Evolutionary conservation across 2,797 vertebrate species (phyloP), one percentile per base, ranked within the genome.

Genomic region (Masticophis lateralis): DNA sequence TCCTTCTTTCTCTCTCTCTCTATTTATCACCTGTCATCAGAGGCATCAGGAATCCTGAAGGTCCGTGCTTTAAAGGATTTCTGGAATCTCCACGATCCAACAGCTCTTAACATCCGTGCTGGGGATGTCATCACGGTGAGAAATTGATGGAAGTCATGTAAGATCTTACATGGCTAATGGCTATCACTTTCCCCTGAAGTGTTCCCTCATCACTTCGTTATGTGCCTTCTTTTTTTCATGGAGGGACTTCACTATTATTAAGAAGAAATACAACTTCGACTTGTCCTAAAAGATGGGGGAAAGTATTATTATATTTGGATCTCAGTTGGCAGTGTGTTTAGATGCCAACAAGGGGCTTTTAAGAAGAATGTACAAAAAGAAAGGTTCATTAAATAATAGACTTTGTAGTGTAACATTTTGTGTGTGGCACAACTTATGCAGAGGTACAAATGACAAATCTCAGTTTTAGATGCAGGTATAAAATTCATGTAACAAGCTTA

Each of bases 61-160:
- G 99, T 99, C 90, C 97, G 99, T 94, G 99, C 99, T 6, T 97
- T 99, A 95, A 99, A 99, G 97, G 99, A 99, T 94, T 99, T 98
- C 97, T 99, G 99, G 99, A 99, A 99, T 97, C 97, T 99, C 60
- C 99, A 99, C 0, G 99, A 99, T 11, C 99, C 99, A 0, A 99
- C 99, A 0, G 99, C 99, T n/a, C 98, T 99, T 94, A 99, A 99
- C 0, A 96, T 99, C 95, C 98, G 98, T 16, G 99, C 99, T 0
- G 99, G 99, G 90, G 99, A 99, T 0, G 88, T 99, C 95, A 99
- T 99, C 96, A 99, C 97, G 98, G 99, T 99, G 94, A 98, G 98
- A 92, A 32, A 5, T 28, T 79, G 16, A 0, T 14, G 0, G 4
- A 14, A n/a, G 87, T 16, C 12, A 51, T 83, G 57, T 20, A 90